Conservation (phyloP, 2,113 vertebrate species). For the Jaculus jaculus region DNA sequence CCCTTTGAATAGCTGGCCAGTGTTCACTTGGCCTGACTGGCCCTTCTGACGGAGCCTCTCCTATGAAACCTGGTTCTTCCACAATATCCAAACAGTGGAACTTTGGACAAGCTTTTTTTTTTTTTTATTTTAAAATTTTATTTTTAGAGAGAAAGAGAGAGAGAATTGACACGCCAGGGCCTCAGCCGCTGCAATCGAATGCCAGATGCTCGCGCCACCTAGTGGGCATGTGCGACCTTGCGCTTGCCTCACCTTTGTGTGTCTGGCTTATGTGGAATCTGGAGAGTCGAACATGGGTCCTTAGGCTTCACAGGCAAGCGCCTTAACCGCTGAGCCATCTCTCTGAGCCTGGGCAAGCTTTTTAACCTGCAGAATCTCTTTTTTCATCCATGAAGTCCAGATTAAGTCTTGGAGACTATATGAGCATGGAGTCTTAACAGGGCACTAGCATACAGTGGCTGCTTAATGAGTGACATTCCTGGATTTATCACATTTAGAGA, state of each 20-base stretch:
- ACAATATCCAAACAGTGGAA: not conserved
- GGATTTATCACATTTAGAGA: not conserved
- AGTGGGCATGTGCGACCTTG: too few relatives aligned
- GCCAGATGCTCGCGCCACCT: too few relatives aligned
- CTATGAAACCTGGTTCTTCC: constrained; percentile 5
- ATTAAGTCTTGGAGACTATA: not conserved
- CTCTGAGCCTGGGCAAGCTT: not conserved
- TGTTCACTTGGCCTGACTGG: not conserved
- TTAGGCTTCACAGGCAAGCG: too few relatives aligned
- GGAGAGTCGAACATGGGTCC: too few relatives aligned
- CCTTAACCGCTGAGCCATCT: too few relatives aligned
- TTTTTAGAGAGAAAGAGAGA: too few relatives aligned
- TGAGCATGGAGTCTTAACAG: not conserved
- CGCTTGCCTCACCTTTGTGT: too few relatives aligned
- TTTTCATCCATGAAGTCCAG: not conserved
- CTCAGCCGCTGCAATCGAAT: too few relatives aligned
- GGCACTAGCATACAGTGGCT: not conserved
- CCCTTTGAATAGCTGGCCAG: not conserved
- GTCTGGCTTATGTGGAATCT: too few relatives aligned
- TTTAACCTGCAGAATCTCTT: not conserved
- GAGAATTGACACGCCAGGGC: too few relatives aligned
- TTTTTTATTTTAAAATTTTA: too few relatives aligned
- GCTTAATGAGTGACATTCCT: not conserved
- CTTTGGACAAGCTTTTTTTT: too few relatives aligned
- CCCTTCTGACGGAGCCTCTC: not conserved